Conservation (phyloP, 2,113 vertebrate genomes). For the Emydura subglobosa region DNA sequence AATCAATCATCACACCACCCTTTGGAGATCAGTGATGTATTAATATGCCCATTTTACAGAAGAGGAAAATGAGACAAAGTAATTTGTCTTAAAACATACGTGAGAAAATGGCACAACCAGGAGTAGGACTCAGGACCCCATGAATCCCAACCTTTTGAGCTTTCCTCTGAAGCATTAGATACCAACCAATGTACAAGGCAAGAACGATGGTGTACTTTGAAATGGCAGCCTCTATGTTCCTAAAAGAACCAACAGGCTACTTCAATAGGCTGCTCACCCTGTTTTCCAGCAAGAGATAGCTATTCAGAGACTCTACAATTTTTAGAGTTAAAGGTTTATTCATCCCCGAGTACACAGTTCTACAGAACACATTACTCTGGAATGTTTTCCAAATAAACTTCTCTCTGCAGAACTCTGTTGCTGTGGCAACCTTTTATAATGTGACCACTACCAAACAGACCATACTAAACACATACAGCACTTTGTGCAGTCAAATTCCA, state of each 20-base stretch:
- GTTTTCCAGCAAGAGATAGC: not conserved
- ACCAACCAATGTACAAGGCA: not conserved
- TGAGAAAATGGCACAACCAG: not conserved
- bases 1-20: not conserved
- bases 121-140: not conserved
- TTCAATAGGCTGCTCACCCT: not conserved
- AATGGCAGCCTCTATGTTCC: not conserved
- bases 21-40: not conserved
- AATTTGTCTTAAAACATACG: not conserved
- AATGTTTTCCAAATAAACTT: not conserved
- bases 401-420: conserved; percentile 13
- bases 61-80: not conserved
- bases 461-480: rapidly evolving
- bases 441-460: not conserved
- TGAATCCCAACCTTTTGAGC: not conserved
- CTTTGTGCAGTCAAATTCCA: not conserved
- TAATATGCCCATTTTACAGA: not conserved
- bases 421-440: conserved; percentile 45
- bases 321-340: conserved; percentile 33
- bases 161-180: not conserved
- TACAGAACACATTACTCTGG: rapidly evolving
- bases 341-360: conserved; percentile 34
- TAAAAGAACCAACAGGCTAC: not conserved
- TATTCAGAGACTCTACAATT: not conserved
- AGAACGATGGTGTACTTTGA: not conserved